Percentiles rank a stretch among this genome's conserved stretches.
Conservation (phyloP, 2,113 vertebrate genomes). For the Bujurquina vittata region DNA sequence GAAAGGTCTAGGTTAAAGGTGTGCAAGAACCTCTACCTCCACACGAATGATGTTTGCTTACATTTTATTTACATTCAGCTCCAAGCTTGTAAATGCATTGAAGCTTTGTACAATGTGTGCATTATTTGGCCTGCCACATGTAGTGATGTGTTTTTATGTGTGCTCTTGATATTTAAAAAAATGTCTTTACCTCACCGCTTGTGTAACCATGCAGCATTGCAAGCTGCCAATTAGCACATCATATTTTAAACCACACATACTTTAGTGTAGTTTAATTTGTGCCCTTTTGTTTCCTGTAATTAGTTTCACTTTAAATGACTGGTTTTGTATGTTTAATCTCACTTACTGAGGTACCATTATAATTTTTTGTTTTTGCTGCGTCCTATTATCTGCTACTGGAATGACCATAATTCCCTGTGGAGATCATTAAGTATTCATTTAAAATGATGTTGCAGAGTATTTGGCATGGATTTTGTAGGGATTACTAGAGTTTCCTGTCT, state of each 20-base stretch:
- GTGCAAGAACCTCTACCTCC: background rate
- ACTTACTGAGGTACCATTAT: background rate
- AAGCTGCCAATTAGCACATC: conserved; percentile 30
- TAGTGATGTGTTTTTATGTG: background rate
- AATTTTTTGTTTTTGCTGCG: background rate
- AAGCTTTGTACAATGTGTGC: background rate
- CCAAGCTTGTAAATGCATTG: background rate
- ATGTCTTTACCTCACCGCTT: background rate
- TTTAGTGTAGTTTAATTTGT: background rate
- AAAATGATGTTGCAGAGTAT: conserved; percentile 32
- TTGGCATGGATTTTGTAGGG: conserved; percentile 29
- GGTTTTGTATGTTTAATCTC: background rate
- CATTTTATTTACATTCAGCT: conserved; percentile 6
- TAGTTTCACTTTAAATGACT: background rate
- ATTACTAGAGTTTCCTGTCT: background rate
- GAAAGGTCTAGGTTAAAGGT: conserved; percentile 40
- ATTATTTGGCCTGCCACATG: background rate
- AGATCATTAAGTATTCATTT: conserved; percentile 37
- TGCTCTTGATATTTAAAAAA: background rate
- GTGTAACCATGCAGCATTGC: background rate
- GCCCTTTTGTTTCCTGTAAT: conserved; percentile 1
- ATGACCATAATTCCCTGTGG: conserved; percentile 12
- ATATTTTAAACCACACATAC: conserved; percentile 10
- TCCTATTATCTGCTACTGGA: conserved; percentile 13
- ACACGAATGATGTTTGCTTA: background rate